phyloP scores from a whole-genome alignment of 1,140 invertebrate species.

The Penaeus vannamei region DNA sequence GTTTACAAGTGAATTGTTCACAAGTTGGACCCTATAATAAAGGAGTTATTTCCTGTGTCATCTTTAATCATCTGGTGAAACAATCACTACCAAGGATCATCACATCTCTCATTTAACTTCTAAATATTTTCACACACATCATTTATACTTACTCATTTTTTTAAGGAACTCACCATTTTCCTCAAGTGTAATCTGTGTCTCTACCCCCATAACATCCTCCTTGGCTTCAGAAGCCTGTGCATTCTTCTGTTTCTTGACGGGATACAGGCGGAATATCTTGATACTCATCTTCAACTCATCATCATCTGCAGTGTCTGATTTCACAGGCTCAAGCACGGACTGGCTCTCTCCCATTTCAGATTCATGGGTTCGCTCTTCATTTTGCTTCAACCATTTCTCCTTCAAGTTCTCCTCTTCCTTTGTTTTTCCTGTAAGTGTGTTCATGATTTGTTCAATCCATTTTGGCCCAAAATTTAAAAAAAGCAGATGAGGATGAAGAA shows the following conservation, averaged over 20 bases:
- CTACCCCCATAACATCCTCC: slow-evolving; percentile 50
- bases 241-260: slow-evolving; percentile 44
- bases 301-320: slow-evolving; percentile 18
- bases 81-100: too few relatives aligned
- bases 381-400: slow-evolving; percentile 50
- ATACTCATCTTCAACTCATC: slow-evolving; percentile 59
- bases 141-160: background rate
- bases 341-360: slow-evolving; percentile 12
- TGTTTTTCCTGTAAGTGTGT: slow-evolving; percentile 33
- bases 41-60: too few relatives aligned
- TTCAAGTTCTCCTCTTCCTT: slow-evolving; percentile 54
- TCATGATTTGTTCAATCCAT: too few relatives aligned
- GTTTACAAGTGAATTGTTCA: too few relatives aligned
- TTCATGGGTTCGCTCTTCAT: slow-evolving; percentile 39
- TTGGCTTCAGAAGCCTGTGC: slow-evolving; percentile 5
- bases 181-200: slow-evolving; percentile 54
- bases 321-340: slow-evolving; percentile 22
- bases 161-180: slow-evolving; percentile 36
- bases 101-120: too few relatives aligned
- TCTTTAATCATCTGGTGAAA: too few relatives aligned
- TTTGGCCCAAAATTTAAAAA: too few relatives aligned
- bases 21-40: too few relatives aligned
- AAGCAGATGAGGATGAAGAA: too few relatives aligned
- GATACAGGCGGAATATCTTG: slow-evolving; percentile 48
- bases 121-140: background rate